phyloP scores from a whole-genome alignment of 1,140 invertebrate species.

The Dinoponera quadriceps region DNA sequence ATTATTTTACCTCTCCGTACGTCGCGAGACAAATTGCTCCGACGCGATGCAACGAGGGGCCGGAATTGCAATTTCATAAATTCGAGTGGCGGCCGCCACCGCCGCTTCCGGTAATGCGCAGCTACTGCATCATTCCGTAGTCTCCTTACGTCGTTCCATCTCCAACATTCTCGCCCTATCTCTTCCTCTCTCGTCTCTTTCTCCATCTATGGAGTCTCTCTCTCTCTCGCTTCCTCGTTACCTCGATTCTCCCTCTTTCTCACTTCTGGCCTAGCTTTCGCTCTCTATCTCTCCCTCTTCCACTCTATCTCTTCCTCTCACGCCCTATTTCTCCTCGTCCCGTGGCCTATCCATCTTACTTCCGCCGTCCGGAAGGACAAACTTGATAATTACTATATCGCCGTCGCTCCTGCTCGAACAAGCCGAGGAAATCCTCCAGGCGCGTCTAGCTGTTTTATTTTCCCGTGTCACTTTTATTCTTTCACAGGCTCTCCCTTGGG shows the following conservation, averaged over 20 bases:
- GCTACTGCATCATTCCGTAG: constrained; percentile 48
- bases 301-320: neutral
- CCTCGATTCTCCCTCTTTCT: neutral
- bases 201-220: neutral
- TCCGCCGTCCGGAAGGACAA: neutral
- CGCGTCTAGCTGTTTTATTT: constrained; percentile 24
- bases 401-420: neutral
- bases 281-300: neutral
- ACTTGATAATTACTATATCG: constrained; percentile 57
- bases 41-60: constrained; percentile 69
- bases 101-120: constrained; percentile 56
- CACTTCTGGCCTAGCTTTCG: neutral
- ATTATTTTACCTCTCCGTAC: constrained; percentile 68
- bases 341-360: constrained; percentile 5
- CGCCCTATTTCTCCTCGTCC: neutral
- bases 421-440: constrained; percentile 10
- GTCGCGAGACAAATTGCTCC: constrained; percentile 75
- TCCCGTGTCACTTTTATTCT: constrained; percentile 31
- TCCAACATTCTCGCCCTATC: neutral
- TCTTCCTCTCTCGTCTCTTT: neutral
- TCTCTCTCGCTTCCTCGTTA: neutral
- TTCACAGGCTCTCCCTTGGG: neutral
- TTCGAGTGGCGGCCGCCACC: constrained; percentile 68
- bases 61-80: constrained; percentile 81
- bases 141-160: constrained; percentile 40